Evolutionary conservation across 2,888 invertebrate species (phyloP).

Genomic region (Lypha dubia): DNA sequence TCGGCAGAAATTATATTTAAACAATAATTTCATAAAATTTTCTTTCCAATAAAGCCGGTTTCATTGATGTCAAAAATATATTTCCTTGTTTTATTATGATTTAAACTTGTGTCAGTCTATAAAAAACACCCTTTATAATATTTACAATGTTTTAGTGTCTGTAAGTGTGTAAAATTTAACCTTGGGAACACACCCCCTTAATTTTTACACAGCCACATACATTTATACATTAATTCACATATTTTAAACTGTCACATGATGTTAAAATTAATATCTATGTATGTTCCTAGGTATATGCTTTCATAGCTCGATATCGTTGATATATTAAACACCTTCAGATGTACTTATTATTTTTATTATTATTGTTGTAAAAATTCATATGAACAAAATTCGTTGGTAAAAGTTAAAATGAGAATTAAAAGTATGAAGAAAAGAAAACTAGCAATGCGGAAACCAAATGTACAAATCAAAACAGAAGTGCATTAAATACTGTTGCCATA

Average conservation of each 20-base stretch:
- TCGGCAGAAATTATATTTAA: too few relatives aligned
- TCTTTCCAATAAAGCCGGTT: too few relatives aligned
- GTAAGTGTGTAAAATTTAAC: constrained; percentile 33
- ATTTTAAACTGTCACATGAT: constrained; percentile 50
- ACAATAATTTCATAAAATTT: too few relatives aligned
- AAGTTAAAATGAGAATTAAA: background rate
- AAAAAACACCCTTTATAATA: too few relatives aligned
- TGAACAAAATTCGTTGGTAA: background rate
- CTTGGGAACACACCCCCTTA: constrained; percentile 66
- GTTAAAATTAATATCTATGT: constrained; percentile 10
- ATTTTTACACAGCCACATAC: too few relatives aligned
- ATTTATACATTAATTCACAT: background rate
- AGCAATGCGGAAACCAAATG: constrained; percentile 58
- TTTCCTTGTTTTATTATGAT: too few relatives aligned
- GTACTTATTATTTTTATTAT: too few relatives aligned
- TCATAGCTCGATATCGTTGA: constrained; percentile 10
- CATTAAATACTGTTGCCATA: constrained; percentile 20
- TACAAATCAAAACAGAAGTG: background rate
- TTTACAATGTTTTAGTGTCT: background rate
- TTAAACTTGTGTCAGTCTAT: too few relatives aligned
- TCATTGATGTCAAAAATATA: too few relatives aligned
- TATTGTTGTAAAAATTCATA: constrained; percentile 17
- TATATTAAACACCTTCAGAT: constrained; percentile 52
- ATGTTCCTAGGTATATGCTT: background rate
- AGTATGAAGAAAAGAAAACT: background rate